Evolutionary conservation across 2,797 vertebrate species (phyloP).

Genomic region (Sparidentex hasta): DNA sequence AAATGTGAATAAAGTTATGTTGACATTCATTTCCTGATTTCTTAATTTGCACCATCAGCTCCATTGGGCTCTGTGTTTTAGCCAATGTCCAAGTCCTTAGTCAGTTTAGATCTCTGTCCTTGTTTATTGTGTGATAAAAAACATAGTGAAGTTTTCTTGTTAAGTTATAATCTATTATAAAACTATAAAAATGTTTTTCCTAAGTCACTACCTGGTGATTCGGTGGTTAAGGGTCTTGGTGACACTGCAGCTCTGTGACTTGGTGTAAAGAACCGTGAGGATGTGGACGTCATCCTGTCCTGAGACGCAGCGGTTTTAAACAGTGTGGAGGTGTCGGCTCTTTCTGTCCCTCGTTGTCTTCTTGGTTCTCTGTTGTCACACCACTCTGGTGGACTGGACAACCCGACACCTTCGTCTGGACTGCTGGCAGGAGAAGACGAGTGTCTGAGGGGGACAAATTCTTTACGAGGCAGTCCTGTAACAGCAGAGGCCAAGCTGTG

Average conservation of each 20-base stretch:
- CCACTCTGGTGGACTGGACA: constrained; percentile 65
- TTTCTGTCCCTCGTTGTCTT: constrained; percentile 15
- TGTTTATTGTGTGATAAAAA: neutral
- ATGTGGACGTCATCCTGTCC: constrained; percentile 31
- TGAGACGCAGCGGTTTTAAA: constrained; percentile 76
- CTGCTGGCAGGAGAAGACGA: constrained; percentile 53
- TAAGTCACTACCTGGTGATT: constrained; percentile 64
- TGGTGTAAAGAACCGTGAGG: constrained; percentile 44
- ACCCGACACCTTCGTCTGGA: constrained; percentile 63
- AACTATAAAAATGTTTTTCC: neutral
- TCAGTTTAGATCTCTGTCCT: neutral
- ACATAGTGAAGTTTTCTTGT: neutral
- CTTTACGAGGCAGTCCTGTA: neutral
- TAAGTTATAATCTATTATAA: neutral
- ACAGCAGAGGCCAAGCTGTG: neutral
- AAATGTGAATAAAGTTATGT: neutral
- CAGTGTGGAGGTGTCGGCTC: constrained; percentile 75
- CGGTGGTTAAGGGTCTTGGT: constrained; percentile 16
- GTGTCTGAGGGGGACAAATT: constrained; percentile 50
- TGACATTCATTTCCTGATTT: neutral
- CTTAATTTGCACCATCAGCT: neutral
- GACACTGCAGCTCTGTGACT: constrained; percentile 21
- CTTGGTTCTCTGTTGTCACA: constrained; percentile 36
- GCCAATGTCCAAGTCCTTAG: too few species aligned
- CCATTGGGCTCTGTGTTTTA: neutral